Evolutionary conservation across 2,888 invertebrate genomes (phyloP).

Genomic region (Macaria liturata): DNA sequence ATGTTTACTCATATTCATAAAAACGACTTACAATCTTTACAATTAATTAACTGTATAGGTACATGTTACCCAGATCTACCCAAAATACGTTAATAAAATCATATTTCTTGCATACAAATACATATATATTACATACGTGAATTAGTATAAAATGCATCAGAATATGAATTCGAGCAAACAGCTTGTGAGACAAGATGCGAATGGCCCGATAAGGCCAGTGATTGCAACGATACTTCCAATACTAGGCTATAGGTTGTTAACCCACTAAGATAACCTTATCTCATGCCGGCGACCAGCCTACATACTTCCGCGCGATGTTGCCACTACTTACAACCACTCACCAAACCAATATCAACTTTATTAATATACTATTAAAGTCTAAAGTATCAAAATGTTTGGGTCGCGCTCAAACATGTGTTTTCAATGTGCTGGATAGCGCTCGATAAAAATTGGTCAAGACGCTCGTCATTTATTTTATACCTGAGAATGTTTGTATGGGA

Average conservation of each 20-base stretch:
- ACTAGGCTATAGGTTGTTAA: constrained; percentile 75
- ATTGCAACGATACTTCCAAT: constrained; percentile 70
- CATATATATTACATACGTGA: too few species aligned
- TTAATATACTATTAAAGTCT: constrained; percentile 15
- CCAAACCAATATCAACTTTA: constrained; percentile 24
- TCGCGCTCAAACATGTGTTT: constrained; percentile 21
- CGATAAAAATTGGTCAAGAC: constrained; percentile 28
- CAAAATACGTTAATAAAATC: too few species aligned
- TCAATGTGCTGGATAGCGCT: constrained; percentile 28
- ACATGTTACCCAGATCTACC: too few species aligned
- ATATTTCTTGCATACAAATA: too few species aligned
- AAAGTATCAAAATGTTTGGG: constrained; percentile 11
- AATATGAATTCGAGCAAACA: constrained; percentile 3
- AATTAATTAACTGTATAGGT: too few species aligned
- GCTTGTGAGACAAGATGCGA: constrained; percentile 56
- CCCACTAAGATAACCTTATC: constrained; percentile 77
- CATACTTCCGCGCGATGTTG: constrained; percentile 66
- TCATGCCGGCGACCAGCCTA: constrained; percentile 68
- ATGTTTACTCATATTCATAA: too few species aligned
- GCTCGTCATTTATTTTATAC: not conserved
- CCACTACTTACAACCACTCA: constrained; percentile 15
- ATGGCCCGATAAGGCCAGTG: constrained; percentile 57
- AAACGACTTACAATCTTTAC: too few species aligned
- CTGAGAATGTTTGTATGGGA: not conserved
- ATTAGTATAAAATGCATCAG: too few species aligned